Percentiles rank a stretch among this genome's conserved stretches.
Evolutionary conservation across 2,113 vertebrate species (phyloP).

Genomic region (Pagrus major): DNA sequence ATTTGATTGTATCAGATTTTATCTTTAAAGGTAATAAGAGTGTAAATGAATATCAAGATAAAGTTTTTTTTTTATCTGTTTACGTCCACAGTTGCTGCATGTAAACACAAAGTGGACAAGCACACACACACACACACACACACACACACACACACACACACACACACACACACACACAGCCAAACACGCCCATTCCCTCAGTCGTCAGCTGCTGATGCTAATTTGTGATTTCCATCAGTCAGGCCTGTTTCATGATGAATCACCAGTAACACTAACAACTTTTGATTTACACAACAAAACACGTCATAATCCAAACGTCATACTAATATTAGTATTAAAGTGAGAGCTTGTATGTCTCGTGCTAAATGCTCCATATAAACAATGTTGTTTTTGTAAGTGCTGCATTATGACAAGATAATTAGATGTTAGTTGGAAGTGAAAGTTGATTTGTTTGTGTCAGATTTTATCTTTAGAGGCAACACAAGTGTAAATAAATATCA

Average conservation of each 20-base stretch:
- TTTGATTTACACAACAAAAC: no score
- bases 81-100: not conserved
- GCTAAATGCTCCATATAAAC: not conserved
- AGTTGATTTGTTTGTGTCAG: not conserved
- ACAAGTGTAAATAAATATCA: constrained; percentile 13
- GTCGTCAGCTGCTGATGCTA: no score
- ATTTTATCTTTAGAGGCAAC: constrained; percentile 16
- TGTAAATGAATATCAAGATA: constrained; percentile 26
- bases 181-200: no score
- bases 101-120: constrained; percentile 12
- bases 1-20: constrained; percentile 15
- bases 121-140: constrained; percentile 28
- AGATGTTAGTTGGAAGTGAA: not conserved
- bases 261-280: no score
- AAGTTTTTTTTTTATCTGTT: constrained; percentile 34
- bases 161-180: constrained; percentile 47
- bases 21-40: constrained; percentile 1
- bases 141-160: constrained; percentile 47
- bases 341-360: not conserved
- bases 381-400: not conserved
- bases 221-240: no score
- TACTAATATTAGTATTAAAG: not conserved
- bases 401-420: not conserved
- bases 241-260: no score
- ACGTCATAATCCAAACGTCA: not conserved